Evolutionary conservation across 2,888 invertebrate genomes (phyloP).

Genomic region (Antheraea assamensis): DNA sequence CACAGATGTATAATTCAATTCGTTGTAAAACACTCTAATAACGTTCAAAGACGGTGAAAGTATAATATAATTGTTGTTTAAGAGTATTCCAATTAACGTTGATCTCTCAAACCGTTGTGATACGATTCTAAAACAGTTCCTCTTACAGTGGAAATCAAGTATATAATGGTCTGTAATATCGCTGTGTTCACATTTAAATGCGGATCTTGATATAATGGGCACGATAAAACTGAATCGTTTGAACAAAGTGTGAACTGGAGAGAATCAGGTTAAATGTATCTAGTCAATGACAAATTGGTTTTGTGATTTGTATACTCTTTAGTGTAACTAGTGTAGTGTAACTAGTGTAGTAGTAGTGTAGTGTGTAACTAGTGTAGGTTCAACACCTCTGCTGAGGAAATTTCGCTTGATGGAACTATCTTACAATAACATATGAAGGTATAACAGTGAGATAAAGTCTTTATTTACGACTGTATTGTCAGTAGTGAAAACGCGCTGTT

Average conservation of each 20-base stretch:
- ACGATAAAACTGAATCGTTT: background rate
- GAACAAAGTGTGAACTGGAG: constrained; percentile 4
- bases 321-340: background rate
- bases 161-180: constrained; percentile 1
- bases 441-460: no score
- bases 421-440: no score
- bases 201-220: constrained; percentile 10
- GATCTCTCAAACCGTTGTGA: background rate
- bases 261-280: background rate
- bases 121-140: background rate
- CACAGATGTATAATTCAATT: constrained; percentile 16
- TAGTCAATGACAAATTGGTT: background rate
- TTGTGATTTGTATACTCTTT: background rate
- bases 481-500: no score
- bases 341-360: no score
- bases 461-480: no score
- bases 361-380: background rate
- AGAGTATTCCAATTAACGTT: constrained; percentile 3
- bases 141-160: background rate
- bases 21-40: constrained; percentile 13
- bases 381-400: no score
- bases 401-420: no score
- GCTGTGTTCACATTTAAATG: background rate
- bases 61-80: constrained; percentile 23
- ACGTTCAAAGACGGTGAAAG: constrained; percentile 20